Percentiles rank a stretch among this genome's conserved stretches.
phyloP scores from a whole-genome alignment of 1,140 invertebrate species.

The Theocolax elegans region DNA sequence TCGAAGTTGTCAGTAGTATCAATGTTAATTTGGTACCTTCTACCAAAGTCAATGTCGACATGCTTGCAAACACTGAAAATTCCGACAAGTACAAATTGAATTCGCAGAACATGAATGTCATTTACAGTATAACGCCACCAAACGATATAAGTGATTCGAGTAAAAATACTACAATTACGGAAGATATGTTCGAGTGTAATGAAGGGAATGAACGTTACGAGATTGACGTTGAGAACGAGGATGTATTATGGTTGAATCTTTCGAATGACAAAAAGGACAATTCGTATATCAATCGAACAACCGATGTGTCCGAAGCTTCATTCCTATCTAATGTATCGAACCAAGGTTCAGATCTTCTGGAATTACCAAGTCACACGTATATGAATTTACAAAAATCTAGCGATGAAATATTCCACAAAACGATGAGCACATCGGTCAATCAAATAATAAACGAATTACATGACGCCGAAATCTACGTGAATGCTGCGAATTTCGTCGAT shows the following conservation, averaged over 20 bases:
- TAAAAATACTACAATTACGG: slow-evolving; percentile 38
- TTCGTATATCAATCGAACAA: slow-evolving; percentile 41
- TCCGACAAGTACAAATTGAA: slow-evolving; percentile 58
- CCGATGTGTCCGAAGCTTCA: slow-evolving; percentile 45
- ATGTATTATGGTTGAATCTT: slow-evolving; percentile 1
- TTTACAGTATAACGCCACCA: slow-evolving; percentile 60
- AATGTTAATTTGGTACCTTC: slow-evolving; percentile 52
- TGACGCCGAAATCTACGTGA: slow-evolving; percentile 45
- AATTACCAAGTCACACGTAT: slow-evolving; percentile 49
- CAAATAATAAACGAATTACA: slow-evolving; percentile 58
- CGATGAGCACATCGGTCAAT: slow-evolving; percentile 57
- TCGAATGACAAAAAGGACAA: neutral
- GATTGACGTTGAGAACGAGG: neutral
- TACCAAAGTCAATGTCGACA: slow-evolving; percentile 38
- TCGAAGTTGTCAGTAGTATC: slow-evolving; percentile 55
- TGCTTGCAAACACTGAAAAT: slow-evolving; percentile 46
- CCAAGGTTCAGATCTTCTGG: slow-evolving; percentile 52
- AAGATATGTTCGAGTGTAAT: slow-evolving; percentile 37
- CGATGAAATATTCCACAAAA: slow-evolving; percentile 53
- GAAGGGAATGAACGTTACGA: slow-evolving; percentile 2
- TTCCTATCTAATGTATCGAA: slow-evolving; percentile 41
- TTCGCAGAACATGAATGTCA: slow-evolving; percentile 53
- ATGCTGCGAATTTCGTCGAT: slow-evolving; percentile 51
- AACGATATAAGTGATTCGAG: slow-evolving; percentile 36
- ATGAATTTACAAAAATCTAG: slow-evolving; percentile 50